Conservation (phyloP, 35 echinoderm and acorn worm genomes). For the Hemicentrotus pulcherrimus region DNA sequence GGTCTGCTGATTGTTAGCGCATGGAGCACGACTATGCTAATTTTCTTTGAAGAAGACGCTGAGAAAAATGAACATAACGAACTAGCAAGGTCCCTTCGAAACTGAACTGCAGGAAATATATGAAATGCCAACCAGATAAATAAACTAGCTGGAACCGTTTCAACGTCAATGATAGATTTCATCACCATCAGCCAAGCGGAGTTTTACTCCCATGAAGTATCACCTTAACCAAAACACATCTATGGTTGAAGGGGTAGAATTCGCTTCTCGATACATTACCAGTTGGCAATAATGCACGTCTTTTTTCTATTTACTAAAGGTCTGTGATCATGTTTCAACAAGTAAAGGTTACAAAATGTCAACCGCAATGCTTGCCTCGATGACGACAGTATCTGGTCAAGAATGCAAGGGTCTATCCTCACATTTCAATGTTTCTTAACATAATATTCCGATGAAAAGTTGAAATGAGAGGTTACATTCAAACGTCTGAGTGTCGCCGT, state of each 20-base stretch:
- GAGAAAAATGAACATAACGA: not conserved
- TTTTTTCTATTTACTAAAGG: not conserved
- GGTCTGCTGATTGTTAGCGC: not conserved
- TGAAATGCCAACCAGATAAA: slow-evolving; percentile 3
- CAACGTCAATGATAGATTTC: slow-evolving; percentile 3
- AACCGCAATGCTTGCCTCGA: not conserved
- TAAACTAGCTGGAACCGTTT: not conserved
- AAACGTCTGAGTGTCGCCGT: too few species aligned
- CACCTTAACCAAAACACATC: not conserved
- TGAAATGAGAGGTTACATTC: too few species aligned
- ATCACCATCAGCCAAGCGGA: not conserved
- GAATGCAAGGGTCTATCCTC: not conserved
- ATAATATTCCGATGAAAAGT: too few species aligned
- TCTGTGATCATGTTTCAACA: not conserved
- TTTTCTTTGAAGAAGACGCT: not conserved
- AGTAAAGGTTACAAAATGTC: not conserved
- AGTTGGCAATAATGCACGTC: slow-evolving; percentile 1
- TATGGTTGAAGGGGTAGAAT: not conserved
- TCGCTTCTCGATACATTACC: not conserved
- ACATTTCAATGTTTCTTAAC: too few species aligned
- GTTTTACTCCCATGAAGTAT: not conserved
- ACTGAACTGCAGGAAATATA: not conserved
- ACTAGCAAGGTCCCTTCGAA: not conserved
- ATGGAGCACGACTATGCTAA: not conserved
- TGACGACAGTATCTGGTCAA: not conserved